A percentile compares a stretch with the other conserved stretches of the same genome.
phyloP scores from a whole-genome alignment of 2,113 vertebrate species.

The Ovibos moschatus region DNA sequence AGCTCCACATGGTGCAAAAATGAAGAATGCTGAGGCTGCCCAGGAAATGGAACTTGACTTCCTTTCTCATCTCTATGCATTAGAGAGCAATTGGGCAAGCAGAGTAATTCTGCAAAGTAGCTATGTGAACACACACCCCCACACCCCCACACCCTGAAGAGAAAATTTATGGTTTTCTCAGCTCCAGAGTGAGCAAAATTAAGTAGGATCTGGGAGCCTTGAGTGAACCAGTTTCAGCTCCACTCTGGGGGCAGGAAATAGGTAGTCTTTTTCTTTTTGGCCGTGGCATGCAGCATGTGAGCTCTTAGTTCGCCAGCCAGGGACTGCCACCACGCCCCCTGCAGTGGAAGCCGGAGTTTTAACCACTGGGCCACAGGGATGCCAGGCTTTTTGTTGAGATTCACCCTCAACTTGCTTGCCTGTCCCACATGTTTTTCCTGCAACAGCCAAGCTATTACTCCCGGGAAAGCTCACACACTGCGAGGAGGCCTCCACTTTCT shows the following conservation, averaged over 20 bases:
- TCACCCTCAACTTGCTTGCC: not conserved
- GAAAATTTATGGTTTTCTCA: not conserved
- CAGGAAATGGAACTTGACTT: not conserved
- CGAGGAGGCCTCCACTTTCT: not conserved
- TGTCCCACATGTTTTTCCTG: not conserved
- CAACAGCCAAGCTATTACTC: not conserved
- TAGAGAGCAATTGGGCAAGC: not conserved
- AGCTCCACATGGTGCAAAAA: not conserved
- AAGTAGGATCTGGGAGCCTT: not conserved
- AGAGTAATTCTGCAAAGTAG: not conserved
- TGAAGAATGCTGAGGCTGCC: accelerated
- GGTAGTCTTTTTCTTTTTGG: not conserved
- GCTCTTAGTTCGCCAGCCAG: not conserved
- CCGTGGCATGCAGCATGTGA: accelerated
- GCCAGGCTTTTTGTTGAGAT: not conserved
- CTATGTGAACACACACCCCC: not conserved
- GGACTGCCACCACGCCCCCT: accelerated
- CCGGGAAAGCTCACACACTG: not conserved
- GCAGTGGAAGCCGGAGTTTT: accelerated
- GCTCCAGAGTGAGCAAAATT: not conserved
- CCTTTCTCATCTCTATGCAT: not conserved
- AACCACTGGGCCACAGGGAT: not conserved
- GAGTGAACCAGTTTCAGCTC: not conserved
- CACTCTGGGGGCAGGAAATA: not conserved
- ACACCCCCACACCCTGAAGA: too few species aligned